Conservation (phyloP, 2,888 invertebrate species). For the Rosalia funebris region DNA sequence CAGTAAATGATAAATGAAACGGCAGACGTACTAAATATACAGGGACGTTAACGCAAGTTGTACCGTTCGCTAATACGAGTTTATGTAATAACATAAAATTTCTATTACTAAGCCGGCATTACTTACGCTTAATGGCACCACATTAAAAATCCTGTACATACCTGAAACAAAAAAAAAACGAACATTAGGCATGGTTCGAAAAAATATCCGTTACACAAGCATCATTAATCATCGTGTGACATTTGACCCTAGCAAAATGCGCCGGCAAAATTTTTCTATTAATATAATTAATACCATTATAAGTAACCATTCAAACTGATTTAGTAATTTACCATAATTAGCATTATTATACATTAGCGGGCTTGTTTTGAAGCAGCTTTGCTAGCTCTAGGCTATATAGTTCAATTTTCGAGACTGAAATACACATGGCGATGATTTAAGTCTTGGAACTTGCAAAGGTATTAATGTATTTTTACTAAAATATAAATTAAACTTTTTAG, state of each 20-base stretch:
- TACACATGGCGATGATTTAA: not conserved
- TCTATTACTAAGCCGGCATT: not conserved
- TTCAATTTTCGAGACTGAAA: not conserved
- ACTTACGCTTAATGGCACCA: constrained; percentile 29
- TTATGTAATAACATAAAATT: not conserved
- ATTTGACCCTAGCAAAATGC: constrained; percentile 11
- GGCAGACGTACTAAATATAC: constrained; percentile 46
- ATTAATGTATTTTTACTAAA: too few species aligned
- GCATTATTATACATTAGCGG: not conserved
- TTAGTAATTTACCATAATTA: constrained; percentile 5
- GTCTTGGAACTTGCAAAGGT: not conserved
- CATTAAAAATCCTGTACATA: constrained; percentile 35
- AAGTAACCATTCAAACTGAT: not conserved
- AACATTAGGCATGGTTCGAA: constrained; percentile 33
- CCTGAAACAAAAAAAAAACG: constrained; percentile 45
- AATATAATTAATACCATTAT: not conserved
- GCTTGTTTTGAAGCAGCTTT: not conserved
- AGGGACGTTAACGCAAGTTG: not conserved
- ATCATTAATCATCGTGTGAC: constrained; percentile 31
- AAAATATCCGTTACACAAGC: constrained; percentile 33
- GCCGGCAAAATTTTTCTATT: constrained; percentile 7
- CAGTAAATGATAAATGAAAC: constrained; percentile 55
- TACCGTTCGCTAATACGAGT: not conserved
- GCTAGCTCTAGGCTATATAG: not conserved
- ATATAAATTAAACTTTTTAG: too few species aligned